phyloP scores from a whole-genome alignment of 2,888 invertebrate species.

The Aproaerema taeniolella region DNA sequence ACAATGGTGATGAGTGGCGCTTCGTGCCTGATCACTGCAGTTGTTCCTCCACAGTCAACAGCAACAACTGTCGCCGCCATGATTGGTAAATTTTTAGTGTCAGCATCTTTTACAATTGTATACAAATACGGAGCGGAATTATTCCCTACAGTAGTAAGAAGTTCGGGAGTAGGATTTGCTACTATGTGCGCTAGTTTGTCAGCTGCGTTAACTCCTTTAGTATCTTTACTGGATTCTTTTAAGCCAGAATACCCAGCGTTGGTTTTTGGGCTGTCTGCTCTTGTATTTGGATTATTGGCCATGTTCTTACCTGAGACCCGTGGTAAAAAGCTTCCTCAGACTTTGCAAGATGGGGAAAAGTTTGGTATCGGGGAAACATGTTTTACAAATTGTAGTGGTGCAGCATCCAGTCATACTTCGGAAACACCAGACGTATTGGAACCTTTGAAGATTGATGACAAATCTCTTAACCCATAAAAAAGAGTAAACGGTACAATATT shows the following conservation, averaged over 20 bases:
- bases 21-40: constrained; percentile 85
- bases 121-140: constrained; percentile 93
- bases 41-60: constrained; percentile 80
- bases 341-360: constrained; percentile 88
- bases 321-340: constrained; percentile 88
- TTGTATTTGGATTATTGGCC: constrained; percentile 85
- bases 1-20: constrained; percentile 90
- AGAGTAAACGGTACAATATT: no score
- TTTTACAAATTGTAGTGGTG: constrained; percentile 80
- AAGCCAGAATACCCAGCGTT: constrained; percentile 87
- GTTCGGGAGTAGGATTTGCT: constrained; percentile 89
- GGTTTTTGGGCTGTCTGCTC: constrained; percentile 84
- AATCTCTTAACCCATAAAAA: no score
- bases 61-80: constrained; percentile 81
- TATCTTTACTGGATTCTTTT: constrained; percentile 85
- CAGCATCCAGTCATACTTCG: background rate
- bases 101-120: constrained; percentile 89
- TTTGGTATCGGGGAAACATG: constrained; percentile 90
- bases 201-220: constrained; percentile 87
- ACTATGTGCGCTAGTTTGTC: constrained; percentile 91
- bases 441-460: background rate
- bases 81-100: constrained; percentile 89
- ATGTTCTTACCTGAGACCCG: constrained; percentile 88
- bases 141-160: constrained; percentile 90
- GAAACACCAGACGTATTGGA: constrained; percentile 33